These are phyloP conservation scores for Marasmarcha lunaedactyla DNA, from an alignment of 2,888 invertebrate genomes.

Conservation along the genomic window DNA sequence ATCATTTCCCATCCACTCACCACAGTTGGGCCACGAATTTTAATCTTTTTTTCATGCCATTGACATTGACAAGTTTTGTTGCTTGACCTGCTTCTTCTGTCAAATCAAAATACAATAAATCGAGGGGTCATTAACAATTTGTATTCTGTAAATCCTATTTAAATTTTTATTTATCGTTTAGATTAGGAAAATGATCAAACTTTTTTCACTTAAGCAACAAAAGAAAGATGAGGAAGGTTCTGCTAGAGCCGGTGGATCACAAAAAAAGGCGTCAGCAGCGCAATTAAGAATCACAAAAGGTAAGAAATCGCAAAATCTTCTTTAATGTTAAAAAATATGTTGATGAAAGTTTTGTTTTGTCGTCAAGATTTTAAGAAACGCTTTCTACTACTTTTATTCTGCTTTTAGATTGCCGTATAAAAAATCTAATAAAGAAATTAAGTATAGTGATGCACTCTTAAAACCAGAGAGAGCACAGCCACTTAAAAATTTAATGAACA, in stretches of 20 bases:
- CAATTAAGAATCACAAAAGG: constrained; percentile 98
- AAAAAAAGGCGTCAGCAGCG: constrained; percentile 96
- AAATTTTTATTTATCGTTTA: constrained; percentile 54
- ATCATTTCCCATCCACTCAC: too few relatives aligned
- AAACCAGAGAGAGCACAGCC: too few relatives aligned
- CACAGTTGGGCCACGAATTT: too few relatives aligned
- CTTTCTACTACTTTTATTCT: too few relatives aligned
- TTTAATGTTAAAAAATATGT: not conserved
- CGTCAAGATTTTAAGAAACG: constrained; percentile 2
- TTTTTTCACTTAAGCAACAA: constrained; percentile 98
- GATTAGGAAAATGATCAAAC: constrained; percentile 88
- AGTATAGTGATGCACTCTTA: too few relatives aligned
- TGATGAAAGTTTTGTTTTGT: not conserved
- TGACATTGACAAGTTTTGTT: too few relatives aligned
- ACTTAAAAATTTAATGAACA: too few relatives aligned
- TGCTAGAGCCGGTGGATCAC: constrained; percentile 72
- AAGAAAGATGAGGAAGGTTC: constrained; percentile 96
- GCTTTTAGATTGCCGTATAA: too few relatives aligned
- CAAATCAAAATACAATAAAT: constrained; percentile 27
- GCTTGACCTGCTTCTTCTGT: too few relatives aligned
- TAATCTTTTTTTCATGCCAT: too few relatives aligned
- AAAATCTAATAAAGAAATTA: too few relatives aligned
- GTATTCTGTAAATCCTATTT: constrained; percentile 15
- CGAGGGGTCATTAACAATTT: not conserved
- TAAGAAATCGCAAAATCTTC: constrained; percentile 33